Evolutionary conservation across 2,113 vertebrate genomes (phyloP).

Genomic region (Dolichotis patagonum): DNA sequence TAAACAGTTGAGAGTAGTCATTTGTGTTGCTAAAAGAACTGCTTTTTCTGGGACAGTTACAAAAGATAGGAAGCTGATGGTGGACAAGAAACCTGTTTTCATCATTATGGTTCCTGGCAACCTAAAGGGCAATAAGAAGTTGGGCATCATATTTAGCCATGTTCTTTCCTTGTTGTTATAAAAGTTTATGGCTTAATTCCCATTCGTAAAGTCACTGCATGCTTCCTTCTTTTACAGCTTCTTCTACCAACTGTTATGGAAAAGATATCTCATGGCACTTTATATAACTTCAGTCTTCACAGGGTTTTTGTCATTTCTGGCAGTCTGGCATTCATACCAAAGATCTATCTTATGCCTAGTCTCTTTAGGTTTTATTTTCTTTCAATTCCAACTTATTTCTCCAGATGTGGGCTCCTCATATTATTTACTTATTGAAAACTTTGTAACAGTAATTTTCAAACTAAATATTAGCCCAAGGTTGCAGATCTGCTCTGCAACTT

Average conservation of each 20-base stretch:
- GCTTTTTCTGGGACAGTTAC: slow-evolving; percentile 30
- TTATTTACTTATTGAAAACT: background rate
- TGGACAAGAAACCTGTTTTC: slow-evolving; percentile 33
- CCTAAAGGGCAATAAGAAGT: slow-evolving; percentile 32
- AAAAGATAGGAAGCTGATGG: slow-evolving; percentile 45
- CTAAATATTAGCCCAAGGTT: background rate
- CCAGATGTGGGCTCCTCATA: slow-evolving; percentile 8
- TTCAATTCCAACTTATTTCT: slow-evolving; percentile 34
- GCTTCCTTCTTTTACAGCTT: slow-evolving; percentile 56
- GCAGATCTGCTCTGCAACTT: background rate
- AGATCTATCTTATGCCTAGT: slow-evolving; percentile 8
- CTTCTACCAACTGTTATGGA: slow-evolving; percentile 54
- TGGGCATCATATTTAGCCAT: slow-evolving; percentile 2
- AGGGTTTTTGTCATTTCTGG: background rate
- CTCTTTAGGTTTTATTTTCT: background rate
- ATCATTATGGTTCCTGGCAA: background rate
- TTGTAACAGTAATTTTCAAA: slow-evolving; percentile 60
- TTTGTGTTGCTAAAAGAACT: background rate
- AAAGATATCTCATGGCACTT: slow-evolving; percentile 52
- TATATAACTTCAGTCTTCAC: slow-evolving; percentile 24
- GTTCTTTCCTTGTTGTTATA: slow-evolving; percentile 52
- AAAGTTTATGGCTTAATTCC: slow-evolving; percentile 59
- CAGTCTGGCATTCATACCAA: slow-evolving; percentile 46
- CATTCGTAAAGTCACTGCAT: slow-evolving; percentile 49
- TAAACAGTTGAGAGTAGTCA: background rate